Evolutionary conservation across 2,797 vertebrate genomes (phyloP).

Genomic region (Poecilia gillii): DNA sequence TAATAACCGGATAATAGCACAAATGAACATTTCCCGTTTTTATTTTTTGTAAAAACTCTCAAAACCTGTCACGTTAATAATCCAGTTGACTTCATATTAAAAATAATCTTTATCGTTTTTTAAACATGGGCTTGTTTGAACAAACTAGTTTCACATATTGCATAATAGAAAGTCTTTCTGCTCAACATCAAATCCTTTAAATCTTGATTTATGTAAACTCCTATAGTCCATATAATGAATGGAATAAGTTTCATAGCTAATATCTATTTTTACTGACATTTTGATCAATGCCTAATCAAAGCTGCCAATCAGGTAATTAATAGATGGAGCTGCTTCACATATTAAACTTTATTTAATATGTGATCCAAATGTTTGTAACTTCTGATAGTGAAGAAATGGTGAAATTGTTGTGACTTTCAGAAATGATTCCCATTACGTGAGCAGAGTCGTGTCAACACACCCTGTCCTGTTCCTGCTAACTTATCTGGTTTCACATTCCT

Average conservation of each 20-base stretch:
- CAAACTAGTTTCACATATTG: background rate
- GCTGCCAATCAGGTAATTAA: background rate
- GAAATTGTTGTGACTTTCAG: background rate
- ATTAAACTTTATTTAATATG: background rate
- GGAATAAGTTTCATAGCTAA: background rate
- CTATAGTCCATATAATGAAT: background rate
- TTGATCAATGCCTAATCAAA: background rate
- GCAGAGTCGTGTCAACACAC: slow-evolving; percentile 36
- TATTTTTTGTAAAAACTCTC: background rate
- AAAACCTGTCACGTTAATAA: background rate
- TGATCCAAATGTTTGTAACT: background rate
- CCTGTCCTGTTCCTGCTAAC: slow-evolving; percentile 12
- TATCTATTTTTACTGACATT: background rate
- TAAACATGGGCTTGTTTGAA: background rate
- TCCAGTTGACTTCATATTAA: background rate
- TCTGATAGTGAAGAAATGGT: background rate
- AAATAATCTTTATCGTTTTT: background rate
- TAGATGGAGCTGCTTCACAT: background rate
- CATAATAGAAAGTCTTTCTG: background rate
- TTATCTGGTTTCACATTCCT: slow-evolving; percentile 46
- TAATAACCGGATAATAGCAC: too few species aligned
- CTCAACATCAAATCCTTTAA: background rate
- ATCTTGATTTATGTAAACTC: background rate
- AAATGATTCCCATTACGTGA: background rate
- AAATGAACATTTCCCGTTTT: background rate